Evolutionary conservation across 2,888 invertebrate species (phyloP).

Genomic region (Sthenelais limicola): DNA sequence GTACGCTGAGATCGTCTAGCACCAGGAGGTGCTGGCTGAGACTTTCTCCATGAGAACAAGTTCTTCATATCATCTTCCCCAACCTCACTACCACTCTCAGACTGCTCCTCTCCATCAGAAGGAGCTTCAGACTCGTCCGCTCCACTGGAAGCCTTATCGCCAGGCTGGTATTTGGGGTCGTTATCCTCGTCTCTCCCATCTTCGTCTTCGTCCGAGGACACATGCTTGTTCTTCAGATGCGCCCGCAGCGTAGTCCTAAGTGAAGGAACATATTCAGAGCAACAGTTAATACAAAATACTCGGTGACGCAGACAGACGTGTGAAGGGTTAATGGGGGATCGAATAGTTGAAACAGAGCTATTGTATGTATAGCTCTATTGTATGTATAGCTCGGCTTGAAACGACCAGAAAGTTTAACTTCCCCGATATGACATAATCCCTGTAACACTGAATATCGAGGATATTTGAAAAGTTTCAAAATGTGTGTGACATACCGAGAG

Average conservation of each 20-base stretch:
- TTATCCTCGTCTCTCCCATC: conserved; percentile 2
- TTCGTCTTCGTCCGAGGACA: conserved; percentile 26
- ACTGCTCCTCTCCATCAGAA: background rate
- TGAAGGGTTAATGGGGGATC: too few relatives aligned
- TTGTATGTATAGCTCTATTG: too few relatives aligned
- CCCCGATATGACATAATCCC: too few relatives aligned
- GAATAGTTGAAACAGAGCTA: too few relatives aligned
- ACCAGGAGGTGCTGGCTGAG: conserved; percentile 8
- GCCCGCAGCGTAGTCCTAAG: conserved; percentile 40
- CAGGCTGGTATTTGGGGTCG: background rate
- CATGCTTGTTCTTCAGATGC: conserved; percentile 45
- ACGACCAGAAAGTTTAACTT: too few relatives aligned
- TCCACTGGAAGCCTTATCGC: background rate
- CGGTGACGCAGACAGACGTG: too few relatives aligned
- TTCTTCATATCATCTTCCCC: conserved; percentile 4
- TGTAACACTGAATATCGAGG: too few relatives aligned
- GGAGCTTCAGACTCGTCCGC: background rate
- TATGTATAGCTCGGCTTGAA: too few relatives aligned
- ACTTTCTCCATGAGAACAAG: conserved; percentile 21
- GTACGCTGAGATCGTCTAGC: conserved; percentile 18
- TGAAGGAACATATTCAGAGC: background rate
- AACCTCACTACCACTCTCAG: background rate
- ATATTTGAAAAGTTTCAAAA: too few relatives aligned
- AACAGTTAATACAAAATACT: too few relatives aligned
- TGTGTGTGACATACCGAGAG: conserved; percentile 33